Evolutionary conservation across 2,888 invertebrate species (phyloP), one percentile per base, ranked within the genome.

Genomic region (Choreutis nemorana): DNA sequence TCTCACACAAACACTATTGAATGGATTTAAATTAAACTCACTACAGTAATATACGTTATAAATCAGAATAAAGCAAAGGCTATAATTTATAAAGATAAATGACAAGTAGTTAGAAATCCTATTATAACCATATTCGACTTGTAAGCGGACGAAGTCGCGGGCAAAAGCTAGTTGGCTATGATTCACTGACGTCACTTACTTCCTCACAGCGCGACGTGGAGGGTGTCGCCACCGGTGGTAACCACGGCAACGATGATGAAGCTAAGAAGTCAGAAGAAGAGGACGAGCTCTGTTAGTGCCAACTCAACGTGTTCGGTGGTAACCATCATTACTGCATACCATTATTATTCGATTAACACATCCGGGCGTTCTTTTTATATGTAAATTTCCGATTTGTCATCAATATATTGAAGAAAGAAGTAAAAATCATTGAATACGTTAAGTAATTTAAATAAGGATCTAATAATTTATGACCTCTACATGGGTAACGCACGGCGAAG

Each of bases 231-330:
- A n/a, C n/a, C n/a, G n/a, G n/a, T n/a, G 36, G 34, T 2, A 23
- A 25, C 20, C 23, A 7, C 4, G 13, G 26, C 9, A 12, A 3
- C 23, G 28, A 31, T 1, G 28, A 39, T 10, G 31, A 45, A 22
- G 41, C 42, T 2, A 48, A 41, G 34, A 50, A 53, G 9, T 35
- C 43, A 0, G 64, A 56, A 0, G 57, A 58, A 1, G 63, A 61
- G 29, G 63, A 61, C 15, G 65, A 37, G 14, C 28, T 52, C 18
- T 49, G 48, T 31, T 49, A 44, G 40, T n/a, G n/a, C n/a, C n/a
- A n/a, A n/a, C n/a, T n/a, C n/a, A n/a, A n/a, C n/a, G n/a, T n/a
- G n/a, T n/a, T n/a, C n/a, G n/a, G n/a, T n/a, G n/a, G n/a, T n/a
- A n/a, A n/a, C n/a, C n/a, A n/a, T n/a, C n/a, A n/a, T n/a, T n/a